These are phyloP conservation scores for Larimichthys crocea DNA, from an alignment of 2,113 vertebrate genomes.

Conservation along the genomic window DNA sequence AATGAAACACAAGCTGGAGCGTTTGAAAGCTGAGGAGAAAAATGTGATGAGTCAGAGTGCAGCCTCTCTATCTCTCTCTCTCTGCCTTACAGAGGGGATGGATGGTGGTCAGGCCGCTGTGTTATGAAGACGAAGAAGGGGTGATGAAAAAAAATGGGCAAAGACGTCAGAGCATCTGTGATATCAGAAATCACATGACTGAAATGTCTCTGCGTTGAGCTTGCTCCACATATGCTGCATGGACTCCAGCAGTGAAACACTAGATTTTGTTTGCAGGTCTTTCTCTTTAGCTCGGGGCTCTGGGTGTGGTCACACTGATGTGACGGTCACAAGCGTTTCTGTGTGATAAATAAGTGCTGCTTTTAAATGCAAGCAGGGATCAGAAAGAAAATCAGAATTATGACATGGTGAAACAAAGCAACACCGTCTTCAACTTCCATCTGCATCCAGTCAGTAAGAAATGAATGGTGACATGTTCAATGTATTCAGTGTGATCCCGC, in stretches of 20 bases:
- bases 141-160: constrained; percentile 11
- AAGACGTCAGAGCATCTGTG: constrained; percentile 43
- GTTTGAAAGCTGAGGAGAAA: constrained; percentile 14
- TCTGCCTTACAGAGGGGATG: constrained; percentile 18
- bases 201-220: too few relatives aligned
- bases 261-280: not conserved
- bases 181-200: constrained; percentile 48
- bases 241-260: not conserved
- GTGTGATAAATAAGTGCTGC: not conserved
- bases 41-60: constrained; percentile 45
- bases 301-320: constrained; percentile 6
- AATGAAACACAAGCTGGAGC: constrained; percentile 36
- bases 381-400: not conserved
- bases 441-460: not conserved
- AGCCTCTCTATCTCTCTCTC: not conserved
- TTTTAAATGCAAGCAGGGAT: not conserved
- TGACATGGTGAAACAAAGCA: constrained; percentile 2
- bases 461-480: not conserved
- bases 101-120: constrained; percentile 12
- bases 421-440: not conserved
- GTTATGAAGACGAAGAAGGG: constrained; percentile 15
- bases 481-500: constrained; percentile 25
- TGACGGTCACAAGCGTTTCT: not conserved
- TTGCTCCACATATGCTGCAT: not conserved
- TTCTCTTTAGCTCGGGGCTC: not conserved